Conservation (phyloP, 2,888 invertebrate genomes). For the Actias luna region DNA sequence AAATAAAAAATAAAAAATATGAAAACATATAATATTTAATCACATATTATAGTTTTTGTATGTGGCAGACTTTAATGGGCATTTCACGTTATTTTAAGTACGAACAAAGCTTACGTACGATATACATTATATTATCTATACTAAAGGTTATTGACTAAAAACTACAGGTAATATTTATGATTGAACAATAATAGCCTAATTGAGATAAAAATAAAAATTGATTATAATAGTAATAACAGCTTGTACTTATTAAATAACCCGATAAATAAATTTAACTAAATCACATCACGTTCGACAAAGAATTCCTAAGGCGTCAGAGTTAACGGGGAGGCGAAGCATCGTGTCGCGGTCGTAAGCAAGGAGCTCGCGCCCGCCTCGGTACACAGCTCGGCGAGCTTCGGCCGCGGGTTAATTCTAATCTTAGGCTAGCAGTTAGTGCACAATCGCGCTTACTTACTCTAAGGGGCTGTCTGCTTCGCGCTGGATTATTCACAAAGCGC, state of each 20-base stretch:
- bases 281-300: conserved; percentile 55
- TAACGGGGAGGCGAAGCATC: conserved; percentile 11
- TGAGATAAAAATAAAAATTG: conserved; percentile 32
- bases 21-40: conserved; percentile 7
- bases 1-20: background rate
- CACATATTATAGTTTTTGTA: background rate
- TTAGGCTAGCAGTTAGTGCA: conserved; percentile 73
- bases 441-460: conserved; percentile 58
- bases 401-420: conserved; percentile 39
- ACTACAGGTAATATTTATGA: conserved; percentile 27
- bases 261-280: conserved; percentile 71
- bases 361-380: conserved; percentile 59
- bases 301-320: conserved; percentile 44
- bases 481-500: conserved; percentile 20
- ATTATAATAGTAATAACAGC: conserved; percentile 51
- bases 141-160: conserved; percentile 19
- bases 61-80: background rate
- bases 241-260: conserved; percentile 66
- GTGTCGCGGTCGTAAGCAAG: conserved; percentile 46
- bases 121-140: conserved; percentile 13
- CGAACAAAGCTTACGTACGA: conserved; percentile 15
- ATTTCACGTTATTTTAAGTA: conserved; percentile 13
- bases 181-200: conserved; percentile 36
- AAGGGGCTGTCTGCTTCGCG: conserved; percentile 51
- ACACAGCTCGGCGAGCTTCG: conserved; percentile 18